Base-by-base conservation (phyloP, 2,888 invertebrate genomes). In the Scaptomyza tumidula region DNA sequence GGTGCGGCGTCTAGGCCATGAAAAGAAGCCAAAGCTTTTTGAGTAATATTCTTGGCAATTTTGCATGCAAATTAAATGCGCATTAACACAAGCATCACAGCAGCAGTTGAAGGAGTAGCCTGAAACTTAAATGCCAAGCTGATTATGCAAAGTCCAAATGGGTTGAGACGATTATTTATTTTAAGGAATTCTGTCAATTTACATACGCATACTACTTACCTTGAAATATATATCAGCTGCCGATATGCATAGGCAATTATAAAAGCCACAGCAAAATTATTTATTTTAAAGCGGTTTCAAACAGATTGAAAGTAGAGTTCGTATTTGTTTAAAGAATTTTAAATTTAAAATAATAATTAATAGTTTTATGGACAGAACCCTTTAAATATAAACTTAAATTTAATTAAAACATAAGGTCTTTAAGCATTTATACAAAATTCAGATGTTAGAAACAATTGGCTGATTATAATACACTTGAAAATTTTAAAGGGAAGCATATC, bases 41-140 rank as follows among this genome's bases (percentile, higher is more conserved):
- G 19, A 33, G 41, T 44, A 43, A 78, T 61, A 66, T 76, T 10
- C 85, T 54, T 14, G 27, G 19, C 35, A 52, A 65, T 63, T 63
- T 83, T 71, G 54, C 73, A 88, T 83, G 83, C 83, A 88, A 82
- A 88, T 86, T 71, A 70, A 82, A 73, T 82, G 57, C 72, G 80
- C 81, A 78, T 86, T 80, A 84, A 55, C 62, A 75, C 58, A 66
- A 60, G 52, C 45, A 48, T 39, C 52, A 16, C 39, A 45, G 60
- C 46, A 33, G 6, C 10, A 33, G 13, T 5, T 27, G 24, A 41
- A 60, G 53, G 48, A 43, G 43, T 41, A 24, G 66, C 45, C 71
- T 52, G 49, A 55, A 81, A 74, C 82, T 85, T 78, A 62, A 85
- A 81, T 71, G 59, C 67, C 69, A 53, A 68, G 39, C 54, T 52